Base-by-base conservation (phyloP, 2,888 invertebrate species). In the Osmoderma eremita region DNA sequence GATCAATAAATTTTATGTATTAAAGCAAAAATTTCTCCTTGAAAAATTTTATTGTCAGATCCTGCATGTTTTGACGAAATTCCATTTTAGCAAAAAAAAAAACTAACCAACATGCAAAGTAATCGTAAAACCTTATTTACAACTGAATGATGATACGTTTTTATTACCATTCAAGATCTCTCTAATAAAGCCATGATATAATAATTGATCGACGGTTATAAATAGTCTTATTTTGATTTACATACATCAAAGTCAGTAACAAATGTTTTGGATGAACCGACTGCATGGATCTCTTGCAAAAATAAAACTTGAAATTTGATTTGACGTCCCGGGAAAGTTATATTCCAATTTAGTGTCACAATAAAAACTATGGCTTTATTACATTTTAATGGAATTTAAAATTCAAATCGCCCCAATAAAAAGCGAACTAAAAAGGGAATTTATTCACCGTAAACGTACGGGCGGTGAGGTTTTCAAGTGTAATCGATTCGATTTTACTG, bases 381-480 rank as follows among this genome's bases (percentile, higher is more conserved):
- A 53, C 53, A 22, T 64, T 64, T 53, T 64, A 64, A 64, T 64
- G 53, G 64, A 53, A 64, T 64, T 64, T 64, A 53, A 64, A 64
- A 64, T 64, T 64, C 64, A 64, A 64, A 64, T 64, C 30, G 17
- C 41, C 42, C 17, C 64, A 64, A 64, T 64, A 64, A 64, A 61
- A 63, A 41, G 13, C 63, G 30, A 42, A 41, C 64, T 6, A 30
- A 30, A 30, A 15, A 15, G 17, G 51, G 42, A 53, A 64, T 64
- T 64, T 64, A 64, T 64, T 50, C 42, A 24, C 30, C 53, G 42
- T 64, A 53, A 64, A 64, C 42, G 53, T 51, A 51, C 30, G 64
- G 12, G 51, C 51, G 41, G 53, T 64, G 53, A 64, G 42, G 41
- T 42, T 64, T 64, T 51, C 64, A 17, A 64, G 53, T 22, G 42